Evolutionary conservation across 2,797 vertebrate species (phyloP).

Genomic region (Adrianichthys oophorus): DNA sequence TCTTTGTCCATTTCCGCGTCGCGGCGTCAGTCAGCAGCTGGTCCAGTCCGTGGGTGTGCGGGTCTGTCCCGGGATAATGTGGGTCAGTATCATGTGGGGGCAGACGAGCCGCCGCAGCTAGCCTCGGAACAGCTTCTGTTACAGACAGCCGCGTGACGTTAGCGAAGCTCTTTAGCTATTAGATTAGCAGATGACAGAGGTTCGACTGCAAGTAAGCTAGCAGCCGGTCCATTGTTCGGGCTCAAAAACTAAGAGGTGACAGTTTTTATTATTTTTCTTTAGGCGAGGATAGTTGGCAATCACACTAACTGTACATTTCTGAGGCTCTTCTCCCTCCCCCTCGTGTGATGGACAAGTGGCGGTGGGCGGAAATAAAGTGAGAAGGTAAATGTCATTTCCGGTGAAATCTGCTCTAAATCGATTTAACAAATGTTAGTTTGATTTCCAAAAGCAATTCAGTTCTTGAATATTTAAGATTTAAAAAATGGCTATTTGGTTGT

Average conservation of each 20-base stretch:
- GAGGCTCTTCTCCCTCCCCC: neutral
- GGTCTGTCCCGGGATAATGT: slow-evolving; percentile 15
- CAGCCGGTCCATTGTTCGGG: slow-evolving; percentile 31
- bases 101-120: slow-evolving; percentile 28
- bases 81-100: slow-evolving; percentile 47
- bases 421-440: no score
- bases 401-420: neutral
- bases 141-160: slow-evolving; percentile 56
- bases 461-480: no score
- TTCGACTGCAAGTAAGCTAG: slow-evolving; percentile 19
- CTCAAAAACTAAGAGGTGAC: neutral
- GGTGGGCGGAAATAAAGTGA: neutral
- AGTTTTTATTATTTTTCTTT: neutral
- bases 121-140: slow-evolving; percentile 41
- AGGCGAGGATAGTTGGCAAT: no score
- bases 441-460: no score
- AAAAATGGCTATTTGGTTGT: no score
- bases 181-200: no score
- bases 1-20: slow-evolving; percentile 73
- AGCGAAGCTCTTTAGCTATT: slow-evolving; percentile 9
- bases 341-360: slow-evolving; percentile 23
- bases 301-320: neutral
- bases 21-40: neutral
- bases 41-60: slow-evolving; percentile 3
- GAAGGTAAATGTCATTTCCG: slow-evolving; percentile 59